phyloP scores from a whole-genome alignment of 2,797 vertebrate species.

The Limosa lapponica region DNA sequence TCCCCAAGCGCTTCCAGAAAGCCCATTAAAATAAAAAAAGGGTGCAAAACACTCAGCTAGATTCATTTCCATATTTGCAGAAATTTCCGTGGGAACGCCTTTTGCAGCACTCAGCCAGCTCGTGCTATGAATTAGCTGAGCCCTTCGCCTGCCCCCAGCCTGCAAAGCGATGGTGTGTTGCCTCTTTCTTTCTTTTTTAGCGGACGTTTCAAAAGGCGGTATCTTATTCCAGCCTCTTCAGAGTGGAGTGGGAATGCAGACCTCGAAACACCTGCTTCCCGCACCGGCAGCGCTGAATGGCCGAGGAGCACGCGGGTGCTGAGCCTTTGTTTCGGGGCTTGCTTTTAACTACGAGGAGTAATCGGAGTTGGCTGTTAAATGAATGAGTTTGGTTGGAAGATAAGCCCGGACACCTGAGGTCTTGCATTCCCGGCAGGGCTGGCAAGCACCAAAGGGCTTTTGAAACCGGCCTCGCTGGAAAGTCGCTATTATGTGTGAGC shows the following conservation, averaged over 20 bases:
- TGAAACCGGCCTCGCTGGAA: slow-evolving; percentile 8
- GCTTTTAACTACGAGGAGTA: slow-evolving; percentile 53
- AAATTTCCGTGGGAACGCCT: background rate
- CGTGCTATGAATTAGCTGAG: background rate
- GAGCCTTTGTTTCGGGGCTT: slow-evolving; percentile 51
- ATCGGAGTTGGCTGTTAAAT: slow-evolving; percentile 2
- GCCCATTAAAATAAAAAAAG: background rate
- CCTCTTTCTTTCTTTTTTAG: background rate
- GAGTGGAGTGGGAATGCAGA: slow-evolving; percentile 15
- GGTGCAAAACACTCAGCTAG: background rate
- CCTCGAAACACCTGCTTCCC: slow-evolving; percentile 35
- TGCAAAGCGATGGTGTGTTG: background rate
- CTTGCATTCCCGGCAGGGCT: slow-evolving; percentile 22
- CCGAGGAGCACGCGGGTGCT: background rate
- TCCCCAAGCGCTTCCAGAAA: background rate
- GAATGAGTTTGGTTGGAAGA: slow-evolving; percentile 60
- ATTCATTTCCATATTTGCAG: background rate
- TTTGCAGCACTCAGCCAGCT: background rate
- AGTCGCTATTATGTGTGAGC: slow-evolving; percentile 48
- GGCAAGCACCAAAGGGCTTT: slow-evolving; percentile 37
- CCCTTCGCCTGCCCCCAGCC: background rate
- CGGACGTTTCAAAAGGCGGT: background rate
- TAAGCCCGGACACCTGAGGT: slow-evolving; percentile 61
- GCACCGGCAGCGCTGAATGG: background rate
- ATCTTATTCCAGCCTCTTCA: slow-evolving; percentile 32